Conservation (phyloP, 2,888 invertebrate species). For the Cataglyphis livida region DNA sequence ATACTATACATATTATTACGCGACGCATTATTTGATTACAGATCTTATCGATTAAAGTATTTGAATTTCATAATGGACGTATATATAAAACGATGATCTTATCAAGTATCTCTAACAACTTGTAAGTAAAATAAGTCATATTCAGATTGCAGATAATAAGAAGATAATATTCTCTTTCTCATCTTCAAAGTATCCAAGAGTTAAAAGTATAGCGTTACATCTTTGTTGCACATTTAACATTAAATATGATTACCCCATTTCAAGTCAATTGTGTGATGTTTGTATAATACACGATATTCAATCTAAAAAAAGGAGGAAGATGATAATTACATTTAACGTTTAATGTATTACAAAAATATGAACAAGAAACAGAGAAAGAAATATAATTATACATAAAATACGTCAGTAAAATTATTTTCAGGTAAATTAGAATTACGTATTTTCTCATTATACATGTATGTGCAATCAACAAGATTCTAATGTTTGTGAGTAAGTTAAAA, state of each 20-base stretch:
- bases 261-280: neutral
- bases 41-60: slow-evolving; percentile 21
- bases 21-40: slow-evolving; percentile 36
- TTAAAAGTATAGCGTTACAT: neutral
- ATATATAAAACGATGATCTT: neutral
- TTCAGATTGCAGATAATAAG: neutral
- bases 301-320: neutral
- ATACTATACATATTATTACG: slow-evolving; percentile 23
- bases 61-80: slow-evolving; percentile 25
- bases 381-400: slow-evolving; percentile 1
- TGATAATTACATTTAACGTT: slow-evolving; percentile 7
- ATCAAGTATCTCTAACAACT: neutral
- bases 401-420: neutral
- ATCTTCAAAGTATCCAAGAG: neutral
- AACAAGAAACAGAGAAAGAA: neutral
- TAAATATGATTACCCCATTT: slow-evolving; percentile 6
- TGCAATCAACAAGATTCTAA: neutral
- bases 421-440: slow-evolving; percentile 30
- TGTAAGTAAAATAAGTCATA: slow-evolving; percentile 20
- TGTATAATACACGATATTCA: neutral
- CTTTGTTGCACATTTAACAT: neutral
- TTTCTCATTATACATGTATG: neutral
- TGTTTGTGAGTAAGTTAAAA: slow-evolving; percentile 4
- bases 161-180: slow-evolving; percentile 6
- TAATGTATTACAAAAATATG: neutral